Percentiles rank a stretch among this genome's conserved stretches.
phyloP scores from a whole-genome alignment of 2,797 vertebrate species.

The Danio jaintianensis region DNA sequence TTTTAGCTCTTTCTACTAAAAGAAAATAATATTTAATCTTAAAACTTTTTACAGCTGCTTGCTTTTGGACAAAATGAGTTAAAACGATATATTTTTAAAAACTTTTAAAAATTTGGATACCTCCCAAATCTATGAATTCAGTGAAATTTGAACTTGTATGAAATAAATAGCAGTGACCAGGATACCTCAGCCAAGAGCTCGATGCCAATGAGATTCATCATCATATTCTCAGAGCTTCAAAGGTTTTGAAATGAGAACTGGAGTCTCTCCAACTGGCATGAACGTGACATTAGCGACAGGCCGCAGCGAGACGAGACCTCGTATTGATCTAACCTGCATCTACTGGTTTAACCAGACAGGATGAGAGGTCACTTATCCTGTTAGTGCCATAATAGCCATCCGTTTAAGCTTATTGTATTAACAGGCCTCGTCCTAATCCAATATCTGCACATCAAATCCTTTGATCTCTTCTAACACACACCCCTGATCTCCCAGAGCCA shows the following conservation, averaged over 20 bases:
- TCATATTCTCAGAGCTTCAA: constrained; percentile 31
- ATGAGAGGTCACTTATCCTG: constrained; percentile 42
- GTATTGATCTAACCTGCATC: constrained; percentile 39
- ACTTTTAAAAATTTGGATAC: background rate
- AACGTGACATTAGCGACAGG: constrained; percentile 5
- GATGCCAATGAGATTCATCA: constrained; percentile 2
- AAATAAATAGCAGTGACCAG: background rate
- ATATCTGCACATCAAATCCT: constrained; percentile 50
- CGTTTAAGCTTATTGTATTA: constrained; percentile 54
- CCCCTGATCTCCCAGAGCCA: constrained; percentile 9
- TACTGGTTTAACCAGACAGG: constrained; percentile 9
- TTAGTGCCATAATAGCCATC: constrained; percentile 45
- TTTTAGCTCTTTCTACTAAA: too few species aligned
- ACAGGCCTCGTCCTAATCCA: constrained; percentile 60
- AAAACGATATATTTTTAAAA: too few species aligned
- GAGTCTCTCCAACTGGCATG: constrained; percentile 19
- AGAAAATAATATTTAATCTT: too few species aligned
- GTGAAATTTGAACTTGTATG: background rate
- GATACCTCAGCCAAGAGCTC: constrained; percentile 5
- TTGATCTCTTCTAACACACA: constrained; percentile 52
- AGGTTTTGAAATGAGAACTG: constrained; percentile 18
- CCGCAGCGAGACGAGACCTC: constrained; percentile 8
- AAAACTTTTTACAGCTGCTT: too few species aligned
- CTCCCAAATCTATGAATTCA: background rate
- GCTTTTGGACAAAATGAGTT: too few species aligned